Evolutionary conservation across 2,888 invertebrate genomes (phyloP).

Genomic region (Cylloceria caligata): DNA sequence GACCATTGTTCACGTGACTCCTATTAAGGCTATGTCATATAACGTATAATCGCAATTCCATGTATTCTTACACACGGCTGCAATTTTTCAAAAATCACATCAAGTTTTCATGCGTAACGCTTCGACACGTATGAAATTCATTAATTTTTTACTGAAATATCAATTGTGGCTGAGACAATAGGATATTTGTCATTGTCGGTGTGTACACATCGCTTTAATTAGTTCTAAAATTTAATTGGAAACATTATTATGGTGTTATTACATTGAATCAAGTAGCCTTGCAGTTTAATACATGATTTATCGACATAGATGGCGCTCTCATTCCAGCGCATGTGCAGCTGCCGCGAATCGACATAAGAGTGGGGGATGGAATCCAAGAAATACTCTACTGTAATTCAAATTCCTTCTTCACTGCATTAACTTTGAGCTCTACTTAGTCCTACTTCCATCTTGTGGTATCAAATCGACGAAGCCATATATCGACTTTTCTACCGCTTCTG

Average conservation of each 20-base stretch:
- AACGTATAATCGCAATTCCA: too few species aligned
- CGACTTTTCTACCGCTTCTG: slow-evolving; percentile 47
- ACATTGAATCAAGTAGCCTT: background rate
- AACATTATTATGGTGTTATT: background rate
- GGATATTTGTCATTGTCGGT: background rate
- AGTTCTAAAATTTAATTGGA: too few species aligned
- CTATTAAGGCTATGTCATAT: too few species aligned
- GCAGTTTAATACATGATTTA: background rate
- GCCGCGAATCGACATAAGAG: background rate
- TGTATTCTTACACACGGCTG: too few species aligned
- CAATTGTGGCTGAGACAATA: too few species aligned
- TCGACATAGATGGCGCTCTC: background rate
- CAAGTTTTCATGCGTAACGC: too few species aligned
- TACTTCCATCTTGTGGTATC: background rate
- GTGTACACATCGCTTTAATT: too few species aligned
- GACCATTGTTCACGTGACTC: too few species aligned
- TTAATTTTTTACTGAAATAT: too few species aligned
- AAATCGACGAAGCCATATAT: slow-evolving; percentile 39
- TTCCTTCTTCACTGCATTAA: background rate
- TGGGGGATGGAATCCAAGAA: background rate
- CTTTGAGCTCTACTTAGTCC: slow-evolving; percentile 25
- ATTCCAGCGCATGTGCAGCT: background rate
- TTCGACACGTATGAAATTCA: too few species aligned
- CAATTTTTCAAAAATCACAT: too few species aligned
- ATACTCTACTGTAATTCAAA: slow-evolving; percentile 10